These are phyloP conservation scores for Panagrolaimus sp. DNA, from an alignment of 1,140 invertebrate genomes.

Conservation along the genomic window DNA sequence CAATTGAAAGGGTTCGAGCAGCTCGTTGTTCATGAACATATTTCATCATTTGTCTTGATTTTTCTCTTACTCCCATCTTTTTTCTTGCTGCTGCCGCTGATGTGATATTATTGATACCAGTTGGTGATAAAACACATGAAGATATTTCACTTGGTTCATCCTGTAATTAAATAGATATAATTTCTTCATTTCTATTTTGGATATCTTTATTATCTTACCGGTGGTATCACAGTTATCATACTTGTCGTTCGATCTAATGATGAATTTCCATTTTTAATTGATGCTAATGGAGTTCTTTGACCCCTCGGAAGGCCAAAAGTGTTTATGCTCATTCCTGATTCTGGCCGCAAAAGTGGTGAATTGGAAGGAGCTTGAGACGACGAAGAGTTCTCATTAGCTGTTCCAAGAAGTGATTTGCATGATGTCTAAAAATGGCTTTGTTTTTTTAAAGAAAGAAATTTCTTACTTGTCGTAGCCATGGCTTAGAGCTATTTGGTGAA, in stretches of 20 bases:
- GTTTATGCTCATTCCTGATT: constrained; percentile 15
- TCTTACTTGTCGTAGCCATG: neutral
- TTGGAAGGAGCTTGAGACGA: neutral
- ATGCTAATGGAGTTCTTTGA: neutral
- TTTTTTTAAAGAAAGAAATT: neutral
- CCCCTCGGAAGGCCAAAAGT: constrained; percentile 12
- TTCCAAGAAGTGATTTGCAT: constrained; percentile 2
- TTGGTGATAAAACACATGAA: constrained; percentile 6
- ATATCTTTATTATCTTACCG: neutral
- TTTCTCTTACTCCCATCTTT: constrained; percentile 48
- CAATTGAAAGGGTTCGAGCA: constrained; percentile 79
- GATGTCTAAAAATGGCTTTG: neutral
- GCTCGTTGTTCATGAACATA: constrained; percentile 63
- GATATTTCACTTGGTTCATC: constrained; percentile 13
- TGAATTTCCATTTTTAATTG: neutral
- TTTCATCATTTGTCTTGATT: constrained; percentile 57
- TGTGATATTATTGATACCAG: neutral
- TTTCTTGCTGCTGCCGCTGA: constrained; percentile 10
- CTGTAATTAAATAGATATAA: too few relatives aligned
- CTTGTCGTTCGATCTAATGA: constrained; percentile 20
- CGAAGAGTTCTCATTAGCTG: neutral
- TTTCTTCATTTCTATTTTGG: too few relatives aligned
- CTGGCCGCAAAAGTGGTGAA: neutral
- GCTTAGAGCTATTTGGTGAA: neutral
- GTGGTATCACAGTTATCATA: constrained; percentile 17